Percentiles rank a stretch among this genome's conserved stretches.
phyloP scores from a whole-genome alignment of 2,888 invertebrate genomes.

The Eupithecia insigniata region DNA sequence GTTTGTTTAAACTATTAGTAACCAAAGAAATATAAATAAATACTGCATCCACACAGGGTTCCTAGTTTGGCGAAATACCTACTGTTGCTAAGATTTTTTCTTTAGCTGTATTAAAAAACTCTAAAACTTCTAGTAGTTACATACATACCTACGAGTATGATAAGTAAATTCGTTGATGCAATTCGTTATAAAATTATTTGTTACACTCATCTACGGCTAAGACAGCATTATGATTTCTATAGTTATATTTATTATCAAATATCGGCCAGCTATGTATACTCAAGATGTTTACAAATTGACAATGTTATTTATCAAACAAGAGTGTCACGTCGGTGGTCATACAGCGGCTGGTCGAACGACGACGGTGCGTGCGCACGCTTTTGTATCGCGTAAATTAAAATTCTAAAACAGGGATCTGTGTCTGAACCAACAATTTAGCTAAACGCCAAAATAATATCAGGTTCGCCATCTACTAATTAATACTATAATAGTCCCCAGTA shows the following conservation, averaged over 20 bases:
- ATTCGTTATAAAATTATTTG: neutral
- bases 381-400: neutral
- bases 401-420: neutral
- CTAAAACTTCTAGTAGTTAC: no score
- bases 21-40: no score
- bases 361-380: neutral
- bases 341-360: neutral
- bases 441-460: neutral
- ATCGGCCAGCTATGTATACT: neutral
- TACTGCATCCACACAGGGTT: no score
- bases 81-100: no score
- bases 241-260: constrained; percentile 1
- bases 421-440: neutral
- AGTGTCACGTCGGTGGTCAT: constrained; percentile 1
- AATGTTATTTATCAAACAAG: constrained; percentile 10
- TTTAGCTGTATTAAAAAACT: no score
- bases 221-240: neutral
- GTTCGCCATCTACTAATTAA: neutral
- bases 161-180: neutral
- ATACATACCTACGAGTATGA: no score
- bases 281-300: constrained; percentile 19
- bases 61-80: no score
- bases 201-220: neutral
- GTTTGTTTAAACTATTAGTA: no score
- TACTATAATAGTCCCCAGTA: neutral